phyloP scores from a whole-genome alignment of 1,140 invertebrate genomes.

The Drosophila tropicalis region DNA sequence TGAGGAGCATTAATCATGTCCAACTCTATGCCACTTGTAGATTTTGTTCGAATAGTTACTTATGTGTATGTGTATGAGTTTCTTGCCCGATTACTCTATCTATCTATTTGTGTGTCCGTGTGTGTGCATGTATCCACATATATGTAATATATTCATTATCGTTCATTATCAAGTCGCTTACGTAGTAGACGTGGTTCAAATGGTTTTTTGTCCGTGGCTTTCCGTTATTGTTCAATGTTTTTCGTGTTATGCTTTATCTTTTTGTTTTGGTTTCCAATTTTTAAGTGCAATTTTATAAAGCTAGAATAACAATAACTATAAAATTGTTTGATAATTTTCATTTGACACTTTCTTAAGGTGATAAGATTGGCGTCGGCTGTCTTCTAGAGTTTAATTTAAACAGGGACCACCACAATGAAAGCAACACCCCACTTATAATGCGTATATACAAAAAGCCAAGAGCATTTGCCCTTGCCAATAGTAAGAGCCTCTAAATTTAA shows the following conservation, averaged over 20 bases:
- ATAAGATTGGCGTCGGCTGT: constrained; percentile 6
- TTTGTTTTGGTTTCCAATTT: constrained; percentile 11
- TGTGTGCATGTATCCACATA: neutral
- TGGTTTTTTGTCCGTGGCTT: neutral
- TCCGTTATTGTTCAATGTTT: constrained; percentile 3
- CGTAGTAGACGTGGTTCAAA: neutral
- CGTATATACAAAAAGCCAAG: too few relatives aligned
- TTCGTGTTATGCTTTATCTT: constrained; percentile 15
- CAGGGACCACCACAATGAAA: too few relatives aligned
- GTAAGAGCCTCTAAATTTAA: too few relatives aligned
- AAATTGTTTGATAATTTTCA: constrained; percentile 11
- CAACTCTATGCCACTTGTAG: constrained; percentile 7
- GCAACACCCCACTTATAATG: too few relatives aligned
- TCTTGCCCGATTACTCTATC: neutral
- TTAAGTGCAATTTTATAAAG: constrained; percentile 17
- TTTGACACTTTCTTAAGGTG: neutral
- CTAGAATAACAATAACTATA: constrained; percentile 2
- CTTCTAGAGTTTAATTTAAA: too few relatives aligned
- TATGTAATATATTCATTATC: constrained; percentile 21
- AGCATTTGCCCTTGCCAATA: too few relatives aligned
- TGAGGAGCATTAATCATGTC: constrained; percentile 15
- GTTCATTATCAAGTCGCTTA: constrained; percentile 20
- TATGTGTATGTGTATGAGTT: neutral
- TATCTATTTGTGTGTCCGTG: neutral
- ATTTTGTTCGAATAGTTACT: neutral